Evolutionary conservation across 1,140 invertebrate genomes (phyloP).

Genomic region (Macrobrachium rosenbergii): DNA sequence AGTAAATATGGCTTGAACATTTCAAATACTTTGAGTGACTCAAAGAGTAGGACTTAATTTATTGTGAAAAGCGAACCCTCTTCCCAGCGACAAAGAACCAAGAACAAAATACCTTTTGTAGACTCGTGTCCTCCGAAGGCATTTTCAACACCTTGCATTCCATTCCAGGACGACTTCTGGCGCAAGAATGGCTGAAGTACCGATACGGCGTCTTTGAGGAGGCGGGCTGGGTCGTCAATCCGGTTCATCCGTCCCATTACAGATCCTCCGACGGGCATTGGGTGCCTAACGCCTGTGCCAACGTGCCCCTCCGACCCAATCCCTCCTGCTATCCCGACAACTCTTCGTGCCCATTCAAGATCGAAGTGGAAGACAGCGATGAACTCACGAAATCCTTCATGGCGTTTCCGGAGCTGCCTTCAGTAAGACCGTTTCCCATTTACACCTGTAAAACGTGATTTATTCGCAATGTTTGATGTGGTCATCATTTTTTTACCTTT

Average conservation of each 20-base stretch:
- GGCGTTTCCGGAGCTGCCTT: constrained; percentile 53
- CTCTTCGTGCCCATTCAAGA: constrained; percentile 52
- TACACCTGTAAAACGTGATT: not conserved
- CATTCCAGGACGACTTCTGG: constrained; percentile 71
- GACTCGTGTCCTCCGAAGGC: too few species aligned
- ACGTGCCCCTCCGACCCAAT: constrained; percentile 39
- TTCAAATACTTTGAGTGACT: too few species aligned
- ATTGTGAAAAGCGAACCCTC: too few species aligned
- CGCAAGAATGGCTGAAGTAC: constrained; percentile 68
- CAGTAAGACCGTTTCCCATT: constrained; percentile 39
- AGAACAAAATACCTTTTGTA: not conserved
- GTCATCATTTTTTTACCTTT: not conserved
- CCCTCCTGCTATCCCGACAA: constrained; percentile 48
- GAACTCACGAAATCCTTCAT: constrained; percentile 57
- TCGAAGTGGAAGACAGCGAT: constrained; percentile 42
- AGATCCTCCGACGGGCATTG: constrained; percentile 55
- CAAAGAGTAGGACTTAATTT: too few species aligned
- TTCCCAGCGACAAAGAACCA: too few species aligned
- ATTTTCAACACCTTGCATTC: constrained; percentile 16
- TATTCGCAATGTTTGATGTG: not conserved
- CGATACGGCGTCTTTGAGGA: constrained; percentile 69
- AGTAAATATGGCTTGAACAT: too few species aligned
- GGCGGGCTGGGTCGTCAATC: constrained; percentile 66
- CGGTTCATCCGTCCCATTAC: constrained; percentile 66
- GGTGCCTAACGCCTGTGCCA: constrained; percentile 61